These are phyloP conservation scores for Ranitomeya imitator DNA, from an alignment of 2,113 vertebrate genomes.

Conservation along the genomic window DNA sequence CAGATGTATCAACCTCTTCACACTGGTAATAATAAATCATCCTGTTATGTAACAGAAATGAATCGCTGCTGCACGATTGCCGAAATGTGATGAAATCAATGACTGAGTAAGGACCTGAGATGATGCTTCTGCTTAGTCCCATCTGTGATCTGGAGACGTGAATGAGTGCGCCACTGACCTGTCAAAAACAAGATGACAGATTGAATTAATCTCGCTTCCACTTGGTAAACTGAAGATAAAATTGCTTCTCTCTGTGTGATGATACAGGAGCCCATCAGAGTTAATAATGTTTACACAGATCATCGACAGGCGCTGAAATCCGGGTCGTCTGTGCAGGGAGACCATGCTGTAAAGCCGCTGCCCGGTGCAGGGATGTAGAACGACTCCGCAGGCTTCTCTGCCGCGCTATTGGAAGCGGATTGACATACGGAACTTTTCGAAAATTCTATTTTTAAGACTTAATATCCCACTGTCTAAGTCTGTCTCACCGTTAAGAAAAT, in stretches of 20 bases:
- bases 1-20: neutral
- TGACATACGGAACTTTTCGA: neutral
- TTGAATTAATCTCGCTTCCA: constrained; percentile 43
- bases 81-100: neutral
- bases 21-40: neutral
- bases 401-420: neutral
- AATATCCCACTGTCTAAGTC: too few relatives aligned
- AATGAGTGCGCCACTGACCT: constrained; percentile 47
- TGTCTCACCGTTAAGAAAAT: too few relatives aligned
- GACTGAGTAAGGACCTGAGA: neutral
- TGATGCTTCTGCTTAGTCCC: constrained; percentile 9
- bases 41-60: neutral
- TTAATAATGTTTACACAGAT: constrained; percentile 45
- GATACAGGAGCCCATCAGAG: constrained; percentile 6
- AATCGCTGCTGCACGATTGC: neutral
- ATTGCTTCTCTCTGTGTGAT: constrained; percentile 34
- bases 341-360: neutral
- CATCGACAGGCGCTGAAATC: neutral
- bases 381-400: neutral
- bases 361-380: neutral
- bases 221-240: constrained; percentile 41
- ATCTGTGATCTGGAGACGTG: constrained; percentile 39
- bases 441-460: too few relatives aligned
- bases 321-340: neutral
- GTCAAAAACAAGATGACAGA: constrained; percentile 52